Conservation (phyloP, 2,888 invertebrate species). For the Phalera bucephala region DNA sequence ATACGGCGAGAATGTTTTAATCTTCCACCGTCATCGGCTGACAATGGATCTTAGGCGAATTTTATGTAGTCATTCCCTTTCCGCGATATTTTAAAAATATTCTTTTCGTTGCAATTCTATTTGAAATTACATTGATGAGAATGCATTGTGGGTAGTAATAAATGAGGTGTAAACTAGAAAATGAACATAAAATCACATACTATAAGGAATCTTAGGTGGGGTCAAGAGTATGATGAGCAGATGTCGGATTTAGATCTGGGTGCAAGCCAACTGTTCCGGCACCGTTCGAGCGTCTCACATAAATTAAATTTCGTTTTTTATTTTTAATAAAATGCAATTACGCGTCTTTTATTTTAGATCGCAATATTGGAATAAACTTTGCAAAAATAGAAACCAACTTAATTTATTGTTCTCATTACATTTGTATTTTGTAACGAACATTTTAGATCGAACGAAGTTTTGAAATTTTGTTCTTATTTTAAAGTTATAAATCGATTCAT, state of each 20-base stretch:
- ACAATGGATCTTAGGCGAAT: constrained; percentile 67
- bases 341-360: constrained; percentile 17
- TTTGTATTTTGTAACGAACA: no score
- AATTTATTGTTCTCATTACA: no score
- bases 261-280: constrained; percentile 62
- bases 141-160: constrained; percentile 9
- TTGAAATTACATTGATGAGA: constrained; percentile 16
- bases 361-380: constrained; percentile 25
- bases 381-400: constrained; percentile 16
- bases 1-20: constrained; percentile 72
- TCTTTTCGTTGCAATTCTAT: constrained; percentile 40
- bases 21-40: constrained; percentile 75
- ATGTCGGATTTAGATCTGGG: constrained; percentile 71
- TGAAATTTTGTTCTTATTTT: no score
- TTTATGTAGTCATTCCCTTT: constrained; percentile 73
- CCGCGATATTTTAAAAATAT: constrained; percentile 44
- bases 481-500: no score
- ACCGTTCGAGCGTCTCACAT: constrained; percentile 36
- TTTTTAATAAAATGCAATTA: constrained; percentile 39
- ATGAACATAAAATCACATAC: constrained; percentile 43
- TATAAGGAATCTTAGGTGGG: constrained; percentile 59
- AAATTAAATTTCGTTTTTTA: constrained; percentile 46
- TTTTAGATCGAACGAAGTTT: no score
- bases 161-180: neutral
- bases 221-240: constrained; percentile 62